Conservation (phyloP, 2,113 vertebrate genomes). For the Paraplagusia blochii region DNA sequence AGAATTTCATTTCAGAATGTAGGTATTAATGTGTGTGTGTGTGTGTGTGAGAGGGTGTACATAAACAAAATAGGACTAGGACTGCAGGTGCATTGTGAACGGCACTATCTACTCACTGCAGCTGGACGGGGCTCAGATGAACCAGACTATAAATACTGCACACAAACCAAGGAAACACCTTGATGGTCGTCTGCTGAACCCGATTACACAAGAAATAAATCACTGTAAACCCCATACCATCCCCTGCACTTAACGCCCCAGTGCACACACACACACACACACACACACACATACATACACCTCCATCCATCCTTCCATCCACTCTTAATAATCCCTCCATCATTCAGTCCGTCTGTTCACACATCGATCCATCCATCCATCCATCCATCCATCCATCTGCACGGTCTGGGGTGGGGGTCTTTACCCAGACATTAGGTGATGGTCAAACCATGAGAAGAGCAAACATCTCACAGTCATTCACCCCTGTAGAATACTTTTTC, state of each 20-base stretch:
- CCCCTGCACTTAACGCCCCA: conserved; percentile 1
- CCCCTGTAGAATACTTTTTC: too few species aligned
- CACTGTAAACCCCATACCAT: conserved; percentile 32
- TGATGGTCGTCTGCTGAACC: conserved; percentile 62
- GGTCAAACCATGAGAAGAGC: too few species aligned
- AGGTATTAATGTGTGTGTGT: not conserved
- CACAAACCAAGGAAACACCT: conserved; percentile 54
- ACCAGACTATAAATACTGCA: conserved; percentile 60
- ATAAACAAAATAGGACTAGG: conserved; percentile 18
- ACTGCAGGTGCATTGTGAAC: conserved; percentile 35
- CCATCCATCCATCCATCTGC: too few species aligned
- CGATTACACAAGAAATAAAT: conserved; percentile 69
- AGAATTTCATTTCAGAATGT: not conserved
- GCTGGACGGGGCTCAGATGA: conserved; percentile 62
- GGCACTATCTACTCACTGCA: conserved; percentile 61
- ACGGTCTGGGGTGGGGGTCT: too few species aligned
- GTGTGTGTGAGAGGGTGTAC: conserved; percentile 1
- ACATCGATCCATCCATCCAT: too few species aligned
- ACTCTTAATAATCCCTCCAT: too few species aligned
- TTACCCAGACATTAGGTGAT: too few species aligned
- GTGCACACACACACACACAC: conserved; percentile 10
- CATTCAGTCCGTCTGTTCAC: too few species aligned
- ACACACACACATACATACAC: conserved; percentile 8
- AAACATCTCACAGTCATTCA: too few species aligned
- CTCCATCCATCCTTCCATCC: too few species aligned